Conservation (phyloP, 2,888 invertebrate species). For the Opisthograptis luteolata region DNA sequence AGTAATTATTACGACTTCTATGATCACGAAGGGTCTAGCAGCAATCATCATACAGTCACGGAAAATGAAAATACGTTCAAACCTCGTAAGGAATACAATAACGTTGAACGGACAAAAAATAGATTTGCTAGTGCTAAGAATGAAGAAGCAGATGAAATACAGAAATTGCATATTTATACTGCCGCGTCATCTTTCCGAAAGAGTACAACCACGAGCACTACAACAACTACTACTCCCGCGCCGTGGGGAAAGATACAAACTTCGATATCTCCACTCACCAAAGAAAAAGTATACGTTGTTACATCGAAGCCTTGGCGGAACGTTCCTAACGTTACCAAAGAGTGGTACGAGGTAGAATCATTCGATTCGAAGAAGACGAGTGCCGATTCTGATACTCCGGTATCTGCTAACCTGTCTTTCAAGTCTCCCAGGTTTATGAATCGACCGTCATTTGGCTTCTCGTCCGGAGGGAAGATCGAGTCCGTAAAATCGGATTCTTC, state of each 20-base stretch:
- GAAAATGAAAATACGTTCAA: slow-evolving; percentile 53
- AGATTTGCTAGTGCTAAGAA: slow-evolving; percentile 55
- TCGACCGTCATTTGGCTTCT: slow-evolving; percentile 82
- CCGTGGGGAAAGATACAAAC: slow-evolving; percentile 88
- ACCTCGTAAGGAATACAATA: slow-evolving; percentile 64
- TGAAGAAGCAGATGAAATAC: slow-evolving; percentile 53
- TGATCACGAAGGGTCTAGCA: slow-evolving; percentile 79
- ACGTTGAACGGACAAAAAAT: slow-evolving; percentile 61
- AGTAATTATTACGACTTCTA: slow-evolving; percentile 67
- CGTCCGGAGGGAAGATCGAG: slow-evolving; percentile 61
- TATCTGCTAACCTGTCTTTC: slow-evolving; percentile 62
- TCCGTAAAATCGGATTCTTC: slow-evolving; percentile 64
- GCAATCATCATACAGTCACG: slow-evolving; percentile 69
- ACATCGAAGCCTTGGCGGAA: slow-evolving; percentile 88
- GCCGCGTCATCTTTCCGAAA: slow-evolving; percentile 72
- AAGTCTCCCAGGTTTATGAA: slow-evolving; percentile 83
- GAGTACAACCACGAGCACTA: slow-evolving; percentile 51
- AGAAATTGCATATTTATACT: slow-evolving; percentile 71
- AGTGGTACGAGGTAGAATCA: slow-evolving; percentile 58
- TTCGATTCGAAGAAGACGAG: slow-evolving; percentile 68
- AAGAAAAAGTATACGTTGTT: slow-evolving; percentile 92
- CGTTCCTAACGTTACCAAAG: slow-evolving; percentile 51
- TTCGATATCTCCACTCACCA: slow-evolving; percentile 89
- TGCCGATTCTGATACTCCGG: slow-evolving; percentile 50
- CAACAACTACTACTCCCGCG: slow-evolving; percentile 68